These are phyloP conservation scores for Emydocephalus ijimae DNA, from an alignment of 2,113 vertebrate genomes.

Conservation along the genomic window DNA sequence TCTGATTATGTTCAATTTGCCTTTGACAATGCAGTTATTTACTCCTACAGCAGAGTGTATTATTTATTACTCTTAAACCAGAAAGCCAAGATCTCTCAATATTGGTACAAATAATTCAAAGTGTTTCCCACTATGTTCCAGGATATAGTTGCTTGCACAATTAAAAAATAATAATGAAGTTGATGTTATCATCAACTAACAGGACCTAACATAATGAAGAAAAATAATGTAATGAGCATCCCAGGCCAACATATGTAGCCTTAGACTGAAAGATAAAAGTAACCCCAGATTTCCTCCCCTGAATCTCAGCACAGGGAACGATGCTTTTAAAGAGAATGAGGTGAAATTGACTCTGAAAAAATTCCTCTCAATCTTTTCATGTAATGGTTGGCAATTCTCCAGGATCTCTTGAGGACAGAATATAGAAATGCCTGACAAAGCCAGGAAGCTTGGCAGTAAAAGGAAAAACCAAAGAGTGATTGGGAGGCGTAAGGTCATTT, in stretches of 20 bases:
- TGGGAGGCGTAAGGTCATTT: neutral
- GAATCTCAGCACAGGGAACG: neutral
- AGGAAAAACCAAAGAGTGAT: neutral
- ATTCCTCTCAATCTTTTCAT: neutral
- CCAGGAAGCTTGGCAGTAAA: neutral
- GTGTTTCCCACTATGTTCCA: neutral
- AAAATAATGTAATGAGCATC: neutral
- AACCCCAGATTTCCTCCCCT: neutral
- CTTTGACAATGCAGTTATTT: constrained; percentile 1
- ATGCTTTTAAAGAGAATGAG: neutral
- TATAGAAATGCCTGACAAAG: constrained; percentile 3
- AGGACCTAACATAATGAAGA: neutral
- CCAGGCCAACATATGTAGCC: neutral
- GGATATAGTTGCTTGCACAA: neutral
- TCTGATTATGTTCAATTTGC: constrained; percentile 2
- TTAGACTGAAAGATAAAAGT: neutral
- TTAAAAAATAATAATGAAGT: neutral
- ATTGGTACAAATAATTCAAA: neutral
- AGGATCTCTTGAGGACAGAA: neutral
- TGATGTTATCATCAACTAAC: neutral
- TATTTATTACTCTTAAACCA: neutral
- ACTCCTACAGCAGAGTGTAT: neutral
- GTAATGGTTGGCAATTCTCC: neutral
- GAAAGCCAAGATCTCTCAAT: neutral
- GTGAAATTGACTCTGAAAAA: neutral